A percentile compares a stretch with the other conserved stretches of the same genome.
Evolutionary conservation across 1,140 invertebrate species (phyloP).

Genomic region (Micrasema longulum): DNA sequence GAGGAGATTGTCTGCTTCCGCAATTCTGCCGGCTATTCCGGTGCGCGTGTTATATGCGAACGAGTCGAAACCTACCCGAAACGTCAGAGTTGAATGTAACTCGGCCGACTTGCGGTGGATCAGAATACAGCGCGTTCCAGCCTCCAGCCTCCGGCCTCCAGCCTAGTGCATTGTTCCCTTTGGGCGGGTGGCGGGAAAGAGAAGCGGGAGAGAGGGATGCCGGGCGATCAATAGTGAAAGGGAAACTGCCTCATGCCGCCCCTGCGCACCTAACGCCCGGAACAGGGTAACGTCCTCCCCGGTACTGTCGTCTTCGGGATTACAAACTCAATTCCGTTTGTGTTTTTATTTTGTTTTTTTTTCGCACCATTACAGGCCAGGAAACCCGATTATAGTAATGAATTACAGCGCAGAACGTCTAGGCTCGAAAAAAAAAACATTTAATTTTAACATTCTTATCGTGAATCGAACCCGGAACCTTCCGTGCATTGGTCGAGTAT

Average conservation of each 20-base stretch:
- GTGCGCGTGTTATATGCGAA: conserved; percentile 3
- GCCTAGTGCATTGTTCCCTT: conserved; percentile 11
- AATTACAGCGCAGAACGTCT: too few relatives aligned
- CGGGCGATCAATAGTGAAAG: conserved; percentile 47
- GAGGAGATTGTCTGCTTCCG: too few relatives aligned
- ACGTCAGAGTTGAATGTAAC: not conserved
- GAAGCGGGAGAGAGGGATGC: not conserved
- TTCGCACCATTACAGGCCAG: too few relatives aligned
- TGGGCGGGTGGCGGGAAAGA: not conserved
- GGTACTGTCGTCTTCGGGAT: not conserved
- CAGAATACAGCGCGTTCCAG: too few relatives aligned
- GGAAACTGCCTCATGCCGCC: conserved; percentile 34
- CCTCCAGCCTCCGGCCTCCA: not conserved
- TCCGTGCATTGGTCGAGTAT: too few relatives aligned
- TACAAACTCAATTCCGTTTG: too few relatives aligned
- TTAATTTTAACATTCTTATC: too few relatives aligned
- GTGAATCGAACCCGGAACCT: too few relatives aligned
- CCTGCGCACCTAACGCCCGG: not conserved
- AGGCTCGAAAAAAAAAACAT: too few relatives aligned
- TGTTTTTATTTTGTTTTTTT: too few relatives aligned
- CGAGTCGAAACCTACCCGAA: not conserved
- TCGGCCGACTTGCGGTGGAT: not conserved
- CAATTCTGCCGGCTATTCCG: too few relatives aligned
- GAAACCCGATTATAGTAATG: too few relatives aligned
- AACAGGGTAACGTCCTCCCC: not conserved